Conservation (phyloP, 2,888 invertebrate species). For the Meteorus colon region DNA sequence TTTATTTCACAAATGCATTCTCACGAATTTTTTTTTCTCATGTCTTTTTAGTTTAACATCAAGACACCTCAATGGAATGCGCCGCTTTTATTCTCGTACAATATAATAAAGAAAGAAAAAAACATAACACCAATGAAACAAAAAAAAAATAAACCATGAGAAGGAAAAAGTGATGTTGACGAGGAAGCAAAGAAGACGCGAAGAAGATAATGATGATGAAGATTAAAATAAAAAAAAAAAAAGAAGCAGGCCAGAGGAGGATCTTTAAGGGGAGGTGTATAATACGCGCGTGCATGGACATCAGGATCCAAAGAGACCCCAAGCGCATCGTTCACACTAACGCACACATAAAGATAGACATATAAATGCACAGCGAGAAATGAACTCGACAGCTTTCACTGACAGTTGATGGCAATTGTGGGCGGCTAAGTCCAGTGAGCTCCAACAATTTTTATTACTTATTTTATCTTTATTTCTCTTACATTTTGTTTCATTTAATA, state of each 20-base stretch:
- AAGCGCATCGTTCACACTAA: conserved; percentile 1
- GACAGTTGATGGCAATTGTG: conserved; percentile 13
- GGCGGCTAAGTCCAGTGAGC: background rate
- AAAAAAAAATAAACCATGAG: background rate
- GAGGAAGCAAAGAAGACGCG: conserved; percentile 10
- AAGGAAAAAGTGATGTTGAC: background rate
- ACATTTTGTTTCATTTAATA: background rate
- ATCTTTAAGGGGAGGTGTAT: background rate
- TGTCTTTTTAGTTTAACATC: background rate
- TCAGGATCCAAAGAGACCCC: background rate
- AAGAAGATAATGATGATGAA: conserved; percentile 8
- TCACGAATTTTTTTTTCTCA: background rate
- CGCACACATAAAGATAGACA: background rate
- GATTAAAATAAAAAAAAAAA: background rate
- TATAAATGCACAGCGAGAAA: background rate
- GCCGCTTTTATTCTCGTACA: no score
- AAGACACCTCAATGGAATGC: no score
- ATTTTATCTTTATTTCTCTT: background rate
- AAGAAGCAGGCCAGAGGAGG: background rate
- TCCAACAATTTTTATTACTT: background rate
- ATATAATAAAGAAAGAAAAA: background rate
- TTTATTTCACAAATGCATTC: background rate
- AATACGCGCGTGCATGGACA: background rate
- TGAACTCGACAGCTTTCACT: conserved; percentile 15
- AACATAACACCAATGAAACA: background rate